Evolutionary conservation across 2,888 invertebrate species (phyloP), one percentile per base, ranked within the genome.

Genomic region (Autographa gamma): DNA sequence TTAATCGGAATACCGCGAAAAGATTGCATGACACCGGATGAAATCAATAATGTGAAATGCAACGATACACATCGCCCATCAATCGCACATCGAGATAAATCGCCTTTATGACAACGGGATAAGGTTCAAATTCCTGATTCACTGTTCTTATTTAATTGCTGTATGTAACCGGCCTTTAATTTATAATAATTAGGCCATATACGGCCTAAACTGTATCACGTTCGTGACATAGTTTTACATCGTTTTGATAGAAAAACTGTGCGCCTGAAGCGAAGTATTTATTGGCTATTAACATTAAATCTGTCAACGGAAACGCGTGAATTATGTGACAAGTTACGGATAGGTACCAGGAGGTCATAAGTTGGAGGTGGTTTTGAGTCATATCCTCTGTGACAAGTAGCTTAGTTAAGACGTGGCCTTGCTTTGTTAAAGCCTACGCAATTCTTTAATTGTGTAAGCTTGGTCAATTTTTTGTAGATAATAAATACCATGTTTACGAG

Each of bases 241-340:
- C 18, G 52, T 60, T 71, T 77, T 66, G 66, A 78, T 68, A 72
- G 69, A 79, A 79, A 76, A 77, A 73, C 14, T 60, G 1, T 63
- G 67, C 58, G 67, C 74, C 65, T 63, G 66, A 56, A 63, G 52
- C n/a, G 18, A 66, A 14, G 43, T 60, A 63, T 66, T 61, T 72
- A 64, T 70, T 60, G 32, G 43, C 2, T 59, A 52, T 32, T 60
- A 60, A 48, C 18, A 31, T 11, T 59, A n/a, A 54, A 48, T 0
- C 31, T 32, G 54, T 60, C 63, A 63, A 66, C 69, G 83, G 83
- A 80, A 74, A 74, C 41, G n/a, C 34, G 43, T 77, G 63, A 81
- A 75, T 85, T 77, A 85, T 84, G 84, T 80, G 86, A 77, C 80
- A 74, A 60, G 69, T 32, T 72, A 71, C 73, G 74, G 74, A 71